Evolutionary conservation across 2,113 vertebrate genomes (phyloP).

Genomic region (Cricetomys ansorgei): DNA sequence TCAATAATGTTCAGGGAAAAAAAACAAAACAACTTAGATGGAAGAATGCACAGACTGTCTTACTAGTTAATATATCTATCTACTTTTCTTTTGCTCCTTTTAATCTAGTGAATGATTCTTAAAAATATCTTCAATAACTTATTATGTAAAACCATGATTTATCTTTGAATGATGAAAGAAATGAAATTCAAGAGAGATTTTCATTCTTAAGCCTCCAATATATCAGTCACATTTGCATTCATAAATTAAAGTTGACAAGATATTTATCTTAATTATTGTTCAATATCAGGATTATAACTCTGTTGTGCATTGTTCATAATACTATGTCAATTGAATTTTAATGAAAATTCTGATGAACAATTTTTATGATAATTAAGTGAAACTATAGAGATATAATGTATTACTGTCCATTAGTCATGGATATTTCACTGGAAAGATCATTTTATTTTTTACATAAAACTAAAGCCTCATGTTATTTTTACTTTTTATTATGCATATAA

Average conservation of each 20-base stretch:
- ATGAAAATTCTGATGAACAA: background rate
- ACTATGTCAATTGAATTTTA: background rate
- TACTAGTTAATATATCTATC: constrained; percentile 81
- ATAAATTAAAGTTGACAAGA: constrained; percentile 28
- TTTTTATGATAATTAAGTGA: constrained; percentile 34
- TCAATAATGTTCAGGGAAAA: constrained; percentile 77
- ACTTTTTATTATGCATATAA: background rate
- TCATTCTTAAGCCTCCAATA: background rate
- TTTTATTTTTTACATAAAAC: background rate
- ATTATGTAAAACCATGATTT: background rate
- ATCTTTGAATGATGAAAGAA: constrained; percentile 44
- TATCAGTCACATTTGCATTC: constrained; percentile 9
- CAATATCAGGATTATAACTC: background rate
- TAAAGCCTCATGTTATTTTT: background rate
- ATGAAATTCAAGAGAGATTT: constrained; percentile 36
- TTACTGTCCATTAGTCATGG: background rate
- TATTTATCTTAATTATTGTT: constrained; percentile 36
- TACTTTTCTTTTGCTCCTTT: constrained; percentile 47
- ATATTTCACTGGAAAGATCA: background rate
- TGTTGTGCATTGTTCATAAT: background rate
- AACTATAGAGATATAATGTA: background rate
- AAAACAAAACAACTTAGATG: constrained; percentile 70
- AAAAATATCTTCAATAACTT: background rate
- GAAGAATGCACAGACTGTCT: constrained; percentile 74
- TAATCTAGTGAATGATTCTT: constrained; percentile 24